Conservation (phyloP, 2,113 vertebrate genomes). For the Apistogramma diplotaenia region DNA sequence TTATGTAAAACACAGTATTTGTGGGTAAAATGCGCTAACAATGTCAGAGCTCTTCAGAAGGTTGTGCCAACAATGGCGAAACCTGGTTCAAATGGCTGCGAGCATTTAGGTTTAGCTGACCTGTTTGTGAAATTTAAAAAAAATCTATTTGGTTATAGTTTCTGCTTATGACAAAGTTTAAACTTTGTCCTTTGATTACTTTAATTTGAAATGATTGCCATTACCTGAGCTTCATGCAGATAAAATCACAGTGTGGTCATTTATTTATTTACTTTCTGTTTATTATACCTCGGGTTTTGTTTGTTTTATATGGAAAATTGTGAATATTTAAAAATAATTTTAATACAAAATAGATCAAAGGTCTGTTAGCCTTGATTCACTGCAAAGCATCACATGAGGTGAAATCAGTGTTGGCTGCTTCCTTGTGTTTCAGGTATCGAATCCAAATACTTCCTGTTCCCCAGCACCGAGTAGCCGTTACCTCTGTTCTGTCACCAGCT, state of each 20-base stretch:
- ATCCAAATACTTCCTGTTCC: background rate
- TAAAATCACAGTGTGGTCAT: background rate
- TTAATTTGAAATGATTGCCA: background rate
- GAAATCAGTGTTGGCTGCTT: background rate
- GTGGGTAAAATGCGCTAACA: too few relatives aligned
- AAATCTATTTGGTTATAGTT: background rate
- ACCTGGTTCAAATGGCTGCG: too few relatives aligned
- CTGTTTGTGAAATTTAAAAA: too few relatives aligned
- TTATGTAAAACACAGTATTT: too few relatives aligned
- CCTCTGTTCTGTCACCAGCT: background rate
- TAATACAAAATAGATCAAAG: background rate
- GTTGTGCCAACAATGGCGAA: too few relatives aligned
- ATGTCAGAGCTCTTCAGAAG: too few relatives aligned
- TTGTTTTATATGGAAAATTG: background rate
- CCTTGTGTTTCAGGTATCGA: conserved; percentile 14
- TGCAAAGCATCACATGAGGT: background rate
- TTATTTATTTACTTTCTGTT: background rate
- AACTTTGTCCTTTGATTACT: background rate
- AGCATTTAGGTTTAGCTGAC: background rate
- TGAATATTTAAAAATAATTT: background rate
- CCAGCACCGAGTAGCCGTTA: background rate
- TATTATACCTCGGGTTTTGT: background rate
- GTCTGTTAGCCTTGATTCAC: background rate
- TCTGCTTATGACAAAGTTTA: background rate
- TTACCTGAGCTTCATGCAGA: background rate